Conservation (phyloP, 1,140 invertebrate genomes). For the Micrasema minimum region DNA sequence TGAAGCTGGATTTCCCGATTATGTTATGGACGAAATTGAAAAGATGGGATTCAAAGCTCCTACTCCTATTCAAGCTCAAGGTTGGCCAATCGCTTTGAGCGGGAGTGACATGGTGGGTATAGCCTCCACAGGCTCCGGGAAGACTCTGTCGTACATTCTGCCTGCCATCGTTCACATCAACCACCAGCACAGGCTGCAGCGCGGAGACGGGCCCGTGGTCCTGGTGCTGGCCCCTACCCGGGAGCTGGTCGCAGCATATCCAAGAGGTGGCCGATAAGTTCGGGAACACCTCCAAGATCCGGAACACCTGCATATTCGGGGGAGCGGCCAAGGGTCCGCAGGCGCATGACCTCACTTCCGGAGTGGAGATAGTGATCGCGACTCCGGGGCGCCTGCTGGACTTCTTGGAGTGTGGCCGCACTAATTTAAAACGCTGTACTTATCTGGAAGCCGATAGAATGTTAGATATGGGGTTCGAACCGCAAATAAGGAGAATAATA, state of each 20-base stretch:
- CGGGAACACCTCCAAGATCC: constrained; percentile 84
- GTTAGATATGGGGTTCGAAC: constrained; percentile 99
- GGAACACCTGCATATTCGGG: constrained; percentile 94
- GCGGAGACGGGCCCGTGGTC: constrained; percentile 91
- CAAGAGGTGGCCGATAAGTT: constrained; percentile 95
- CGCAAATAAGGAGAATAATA: constrained; percentile 97
- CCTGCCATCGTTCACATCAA: constrained; percentile 94
- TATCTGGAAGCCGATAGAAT: constrained; percentile 97
- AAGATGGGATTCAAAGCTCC: constrained; percentile 88
- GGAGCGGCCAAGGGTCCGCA: constrained; percentile 90
- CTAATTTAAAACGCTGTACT: constrained; percentile 90
- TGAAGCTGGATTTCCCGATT: constrained; percentile 85
- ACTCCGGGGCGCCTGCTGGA: constrained; percentile 96
- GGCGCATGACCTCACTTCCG: constrained; percentile 86
- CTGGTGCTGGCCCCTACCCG: constrained; percentile 93
- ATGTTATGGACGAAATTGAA: constrained; percentile 80
- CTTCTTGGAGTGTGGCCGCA: constrained; percentile 93
- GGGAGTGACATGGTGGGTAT: constrained; percentile 95
- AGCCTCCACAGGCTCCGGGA: constrained; percentile 95
- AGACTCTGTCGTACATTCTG: constrained; percentile 86
- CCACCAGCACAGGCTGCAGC: constrained; percentile 83
- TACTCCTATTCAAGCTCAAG: constrained; percentile 90
- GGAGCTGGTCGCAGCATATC: constrained; percentile 96
- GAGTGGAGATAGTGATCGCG: constrained; percentile 90
- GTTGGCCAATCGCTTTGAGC: constrained; percentile 93